These are phyloP conservation scores for Hiodon alosoides DNA, from an alignment of 2,113 vertebrate genomes.

Conservation along the genomic window DNA sequence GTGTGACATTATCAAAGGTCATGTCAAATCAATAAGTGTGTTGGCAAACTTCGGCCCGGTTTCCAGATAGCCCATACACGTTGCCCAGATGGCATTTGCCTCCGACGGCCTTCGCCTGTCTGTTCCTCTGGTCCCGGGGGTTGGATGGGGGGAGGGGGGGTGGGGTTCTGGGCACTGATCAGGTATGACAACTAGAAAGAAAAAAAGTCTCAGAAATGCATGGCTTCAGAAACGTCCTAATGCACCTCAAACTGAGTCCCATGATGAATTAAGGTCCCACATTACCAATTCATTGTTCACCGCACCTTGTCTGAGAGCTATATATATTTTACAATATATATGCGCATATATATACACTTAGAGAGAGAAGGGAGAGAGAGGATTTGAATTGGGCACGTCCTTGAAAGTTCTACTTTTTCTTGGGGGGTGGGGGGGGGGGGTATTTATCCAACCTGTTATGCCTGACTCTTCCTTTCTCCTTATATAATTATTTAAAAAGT, in stretches of 20 bases:
- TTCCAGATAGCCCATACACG: slow-evolving; percentile 24
- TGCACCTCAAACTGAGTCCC: not conserved
- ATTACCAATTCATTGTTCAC: not conserved
- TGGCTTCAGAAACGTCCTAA: not conserved
- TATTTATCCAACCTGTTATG: slow-evolving; percentile 16
- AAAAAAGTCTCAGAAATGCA: slow-evolving; percentile 15
- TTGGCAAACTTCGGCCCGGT: slow-evolving; percentile 36
- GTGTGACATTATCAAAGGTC: slow-evolving; percentile 40
- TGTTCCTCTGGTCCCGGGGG: slow-evolving; percentile 1
- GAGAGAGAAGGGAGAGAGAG: no score
- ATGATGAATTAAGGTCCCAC: not conserved
- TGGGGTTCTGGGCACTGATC: slow-evolving; percentile 19
- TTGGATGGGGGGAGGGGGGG: not conserved
- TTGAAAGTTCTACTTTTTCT: not conserved
- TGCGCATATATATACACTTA: no score
- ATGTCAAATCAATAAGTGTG: slow-evolving; percentile 39
- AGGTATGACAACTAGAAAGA: slow-evolving; percentile 27
- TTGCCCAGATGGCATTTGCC: slow-evolving; percentile 32
- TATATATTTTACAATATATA: not conserved
- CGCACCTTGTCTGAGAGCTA: not conserved
- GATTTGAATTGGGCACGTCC: not conserved
- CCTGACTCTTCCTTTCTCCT: slow-evolving; percentile 8
- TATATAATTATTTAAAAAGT: slow-evolving; percentile 3
- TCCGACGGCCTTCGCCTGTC: slow-evolving; percentile 11
- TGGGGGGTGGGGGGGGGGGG: slow-evolving; percentile 1